Base-by-base conservation (phyloP, 1,140 invertebrate genomes). In the Heliconius himera region DNA sequence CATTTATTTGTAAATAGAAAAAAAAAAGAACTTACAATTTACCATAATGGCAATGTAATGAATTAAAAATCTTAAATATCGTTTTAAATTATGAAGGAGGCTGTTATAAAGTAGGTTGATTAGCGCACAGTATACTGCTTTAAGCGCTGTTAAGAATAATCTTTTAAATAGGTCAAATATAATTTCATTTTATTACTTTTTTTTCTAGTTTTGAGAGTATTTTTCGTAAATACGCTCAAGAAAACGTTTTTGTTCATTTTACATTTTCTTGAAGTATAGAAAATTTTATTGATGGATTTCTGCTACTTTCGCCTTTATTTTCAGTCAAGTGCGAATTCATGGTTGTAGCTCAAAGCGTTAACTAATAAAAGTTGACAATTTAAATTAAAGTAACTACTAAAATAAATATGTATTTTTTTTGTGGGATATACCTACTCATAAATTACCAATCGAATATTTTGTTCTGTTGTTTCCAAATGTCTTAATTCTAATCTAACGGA, bases 61-160 rank as follows among this genome's bases (percentile, higher is more conserved):
- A 66, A 66, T 66, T 66, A 66, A 66, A 66, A 66, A 66, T 66
- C 22, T 66, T 66, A 66, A 66, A 66, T 66, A 66, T 66, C 60
- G 60, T 66, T 66, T 66, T 66, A 66, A 66, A 66, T 66, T 13
- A 66, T 66, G 60, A 29, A 66, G 22, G 60, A 66, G 60, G 60
- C 26, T 29, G 60, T 66, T 66, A 66, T n/a, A 66, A 66, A 66
- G 60, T 66, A 66, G 60, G 60, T 66, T 66, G 60, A 66, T 66
- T 66, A 66, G 60, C 60, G 60, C 60, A 29, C 60, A 66, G 60
- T 66, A 16, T 22, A 26, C 60, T 66, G 60, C 13, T 66, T 66
- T 26, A 29, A 66, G 60, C 60, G 60, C 13, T 29, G 60, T 66
- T 66, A 66, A 66, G 60, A 66, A 66, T 66, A 66, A 66, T 66